These are phyloP conservation scores for Tuta absoluta DNA, from an alignment of 2,888 invertebrate genomes.

Conservation along the genomic window DNA sequence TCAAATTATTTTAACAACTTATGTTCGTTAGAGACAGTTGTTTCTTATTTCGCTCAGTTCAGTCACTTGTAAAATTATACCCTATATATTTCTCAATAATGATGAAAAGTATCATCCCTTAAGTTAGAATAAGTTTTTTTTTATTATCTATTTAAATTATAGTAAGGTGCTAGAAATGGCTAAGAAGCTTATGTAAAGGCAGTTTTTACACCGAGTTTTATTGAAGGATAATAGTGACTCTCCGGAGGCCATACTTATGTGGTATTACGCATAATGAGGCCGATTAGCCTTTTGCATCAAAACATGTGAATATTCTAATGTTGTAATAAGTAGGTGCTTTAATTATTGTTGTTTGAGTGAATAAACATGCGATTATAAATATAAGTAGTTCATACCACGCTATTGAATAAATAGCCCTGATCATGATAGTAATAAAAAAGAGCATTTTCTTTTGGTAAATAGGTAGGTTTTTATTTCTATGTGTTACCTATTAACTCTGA, in stretches of 20 bases:
- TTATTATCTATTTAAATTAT: not conserved
- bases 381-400: not conserved
- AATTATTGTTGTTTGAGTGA: not conserved
- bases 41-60: too few relatives aligned
- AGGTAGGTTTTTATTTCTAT: too few relatives aligned
- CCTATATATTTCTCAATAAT: too few relatives aligned
- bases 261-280: conserved; percentile 7
- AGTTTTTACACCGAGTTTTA: not conserved
- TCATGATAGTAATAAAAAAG: too few relatives aligned
- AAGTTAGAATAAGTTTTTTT: not conserved
- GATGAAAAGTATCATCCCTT: not conserved
- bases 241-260: conserved; percentile 12
- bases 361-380: not conserved
- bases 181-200: not conserved
- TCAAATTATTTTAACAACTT: too few relatives aligned
- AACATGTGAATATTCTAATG: conserved; percentile 1
- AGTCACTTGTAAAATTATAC: too few relatives aligned
- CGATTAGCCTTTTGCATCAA: conserved; percentile 1
- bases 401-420: too few relatives aligned
- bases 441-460: too few relatives aligned
- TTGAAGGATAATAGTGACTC: conserved; percentile 4
- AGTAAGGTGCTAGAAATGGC: not conserved
- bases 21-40: too few relatives aligned
- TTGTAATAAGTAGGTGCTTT: not conserved
- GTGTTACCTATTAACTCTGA: too few relatives aligned